Evolutionary conservation across 2,888 invertebrate species (phyloP), one percentile per base, ranked within the genome.

Genomic region (Acronicta aceris): DNA sequence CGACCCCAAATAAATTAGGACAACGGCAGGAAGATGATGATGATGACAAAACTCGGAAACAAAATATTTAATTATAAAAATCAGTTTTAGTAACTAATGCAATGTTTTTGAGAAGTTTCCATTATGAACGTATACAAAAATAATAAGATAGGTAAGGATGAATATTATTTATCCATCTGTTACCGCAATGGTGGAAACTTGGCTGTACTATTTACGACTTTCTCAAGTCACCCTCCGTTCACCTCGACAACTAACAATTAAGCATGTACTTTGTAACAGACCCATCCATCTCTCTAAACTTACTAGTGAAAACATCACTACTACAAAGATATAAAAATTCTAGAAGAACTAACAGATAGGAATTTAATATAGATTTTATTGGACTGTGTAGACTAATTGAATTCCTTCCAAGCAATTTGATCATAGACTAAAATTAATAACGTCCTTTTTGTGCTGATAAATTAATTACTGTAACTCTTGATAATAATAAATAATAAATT

Each of bases 271-370:
- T 79, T 78, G 81, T 76, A 88, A 89, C 84, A 81, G 84, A 86
- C 82, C 83, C 86, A 90, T 91, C 87, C 84, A 84, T 90, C 89
- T 87, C 82, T 74, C 80, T 72, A 81, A 88, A 89, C 85, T 89
- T 87, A 81, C 76, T 76, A 78, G 84, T 78, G 81, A 82, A 76
- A 76, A 87, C 79, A 80, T 81, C 80, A 79, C 62, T 70, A 50
- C 62, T 68, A 76, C 80, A 70, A 38, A 25, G 79, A 79, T 69
- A 15, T 71, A 72, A 17, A 33, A 5, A 15, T 48, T 15, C 64
- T 63, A 46, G 62, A 71, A 55, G 33, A 40, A 38, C 47, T 38
- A 33, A 33, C 33, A 12, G 12, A 10, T 33, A 33, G 12, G 33
- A 33, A 33, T 12, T 38, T 38, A 38, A 38, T 38, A n/a, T 38